Evolutionary conservation across 1,140 invertebrate genomes (phyloP), one percentile per base, ranked within the genome.

Genomic region (Temnothorax nylanderi): DNA sequence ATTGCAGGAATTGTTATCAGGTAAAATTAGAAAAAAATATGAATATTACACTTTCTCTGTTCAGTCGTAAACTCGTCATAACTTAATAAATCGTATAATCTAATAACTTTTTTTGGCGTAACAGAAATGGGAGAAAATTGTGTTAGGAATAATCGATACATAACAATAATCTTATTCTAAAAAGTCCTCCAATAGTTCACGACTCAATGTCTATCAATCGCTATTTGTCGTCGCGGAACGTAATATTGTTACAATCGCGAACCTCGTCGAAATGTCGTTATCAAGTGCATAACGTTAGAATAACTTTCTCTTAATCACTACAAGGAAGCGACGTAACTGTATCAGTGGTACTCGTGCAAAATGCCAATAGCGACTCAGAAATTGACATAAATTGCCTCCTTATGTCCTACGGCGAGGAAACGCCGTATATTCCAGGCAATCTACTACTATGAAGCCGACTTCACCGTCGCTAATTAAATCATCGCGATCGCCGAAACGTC

Each of bases 341-440:
- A 84, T 84, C 51, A 84, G 80, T 34, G 18, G 32, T 84, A 11
- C 54, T 82, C 26, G 11, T 60, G 21, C 10, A 44, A 60, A 65
- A 47, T 62, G 67, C 80, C 67, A 82, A 82, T 82, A 82, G 67
- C 80, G 60, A 74, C 13, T 71, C 49, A 60, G 80, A 84, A 26
- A 74, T 84, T 74, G 67, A 74, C 67, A 34, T 47, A 82, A 26
- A 82, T 74, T 84, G 44, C 26, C 54, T 84, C 54, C 69, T 84
- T 84, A 84, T 37, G 8, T 84, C 80, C 80, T 74, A 74, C 69
- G 69, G 80, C 80, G 32, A 41, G 34, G 11, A 75, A 75, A 41
- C 3, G 21, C 16, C 69, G n/a, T 26, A 26, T 26, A 26, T 74
- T 75, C 13, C 69, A 58, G 80, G 18, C 54, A 84, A 84, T 84